Evolutionary conservation across 2,113 vertebrate species (phyloP), one percentile per base, ranked within the genome.

Genomic region (Pelvicachromis taeniatus): DNA sequence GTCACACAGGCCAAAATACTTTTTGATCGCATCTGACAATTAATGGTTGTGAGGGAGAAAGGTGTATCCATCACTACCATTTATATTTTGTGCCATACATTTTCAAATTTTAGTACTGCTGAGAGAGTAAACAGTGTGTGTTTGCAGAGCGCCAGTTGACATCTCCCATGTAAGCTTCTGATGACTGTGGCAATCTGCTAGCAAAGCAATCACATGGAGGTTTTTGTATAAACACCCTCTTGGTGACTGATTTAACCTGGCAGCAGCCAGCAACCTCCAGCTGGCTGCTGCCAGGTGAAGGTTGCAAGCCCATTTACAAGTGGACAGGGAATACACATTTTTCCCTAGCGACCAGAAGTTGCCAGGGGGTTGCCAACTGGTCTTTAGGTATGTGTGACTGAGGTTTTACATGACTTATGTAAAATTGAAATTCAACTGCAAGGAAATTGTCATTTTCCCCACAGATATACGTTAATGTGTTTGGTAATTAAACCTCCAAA

Each of bases 211-310:
- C 63, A 68, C n/a, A 42, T 7, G 16, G 63, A 68, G 63, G 38
- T 40, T 68, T 68, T 68, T 68, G 63, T 42, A 42, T 42, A 42
- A 68, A 42, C 35, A 42, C n/a, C n/a, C 63, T 68, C 63, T 42
- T 42, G 38, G 42, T 68, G 63, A 68, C 63, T 42, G 38, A 42
- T 68, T 68, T 68, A 23, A 68, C 38, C n/a, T 68, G 63, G 63
- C 35, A 9, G 63, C 63, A 42, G 0, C 0, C n/a, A 70, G 63
- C 63, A 68, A n/a, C 38, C 61, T 40, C 35, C n/a, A 40, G 61
- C 61, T 40, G 35, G 61, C 7, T 65, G 61, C 61, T 65, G 61
- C 61, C 61, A 65, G 61, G 61, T 65, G 61, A 65, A 65, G 19
- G 35, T 65, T 65, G 61, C 7, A 23, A 40, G 35, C 35, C 35